Percentiles rank a stretch among this genome's conserved stretches.
These are phyloP conservation scores for Vanacampus margaritifer DNA, from an alignment of 2,113 vertebrate species.

Conservation along the genomic window DNA sequence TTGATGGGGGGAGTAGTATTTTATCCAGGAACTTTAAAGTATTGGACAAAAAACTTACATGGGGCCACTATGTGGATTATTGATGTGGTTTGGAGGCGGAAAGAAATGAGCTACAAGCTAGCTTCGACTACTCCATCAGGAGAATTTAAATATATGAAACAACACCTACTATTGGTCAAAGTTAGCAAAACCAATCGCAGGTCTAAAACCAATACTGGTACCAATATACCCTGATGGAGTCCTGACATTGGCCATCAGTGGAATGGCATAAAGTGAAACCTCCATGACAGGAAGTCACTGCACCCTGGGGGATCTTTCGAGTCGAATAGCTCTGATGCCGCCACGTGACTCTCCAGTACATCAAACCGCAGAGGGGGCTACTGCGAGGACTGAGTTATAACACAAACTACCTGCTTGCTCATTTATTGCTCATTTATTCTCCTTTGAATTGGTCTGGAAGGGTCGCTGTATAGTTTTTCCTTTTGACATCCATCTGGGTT, in stretches of 20 bases:
- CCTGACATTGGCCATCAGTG: conserved; percentile 8
- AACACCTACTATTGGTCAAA: too few species aligned
- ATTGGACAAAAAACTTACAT: background rate
- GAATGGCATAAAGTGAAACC: too few species aligned
- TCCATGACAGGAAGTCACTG: conserved; percentile 2
- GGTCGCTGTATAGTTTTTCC: conserved; percentile 27
- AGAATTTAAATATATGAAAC: background rate
- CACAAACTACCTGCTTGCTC: conserved; percentile 16
- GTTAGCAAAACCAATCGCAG: too few species aligned
- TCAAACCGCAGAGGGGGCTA: background rate
- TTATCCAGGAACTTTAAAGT: background rate
- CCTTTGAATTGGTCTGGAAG: conserved; percentile 19
- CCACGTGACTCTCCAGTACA: conserved; percentile 13
- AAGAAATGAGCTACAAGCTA: background rate
- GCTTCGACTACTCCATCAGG: background rate
- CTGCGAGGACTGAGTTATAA: background rate
- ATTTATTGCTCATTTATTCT: conserved; percentile 8
- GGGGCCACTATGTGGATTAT: background rate
- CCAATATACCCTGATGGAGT: background rate
- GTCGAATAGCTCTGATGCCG: background rate
- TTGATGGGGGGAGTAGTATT: background rate
- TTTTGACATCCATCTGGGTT: conserved; percentile 40
- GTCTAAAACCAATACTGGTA: too few species aligned
- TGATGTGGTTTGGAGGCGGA: background rate
- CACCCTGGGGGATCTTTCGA: conserved; percentile 10